Base-by-base conservation (phyloP, 2,797 vertebrate genomes). In the Silurus aristotelis region DNA sequence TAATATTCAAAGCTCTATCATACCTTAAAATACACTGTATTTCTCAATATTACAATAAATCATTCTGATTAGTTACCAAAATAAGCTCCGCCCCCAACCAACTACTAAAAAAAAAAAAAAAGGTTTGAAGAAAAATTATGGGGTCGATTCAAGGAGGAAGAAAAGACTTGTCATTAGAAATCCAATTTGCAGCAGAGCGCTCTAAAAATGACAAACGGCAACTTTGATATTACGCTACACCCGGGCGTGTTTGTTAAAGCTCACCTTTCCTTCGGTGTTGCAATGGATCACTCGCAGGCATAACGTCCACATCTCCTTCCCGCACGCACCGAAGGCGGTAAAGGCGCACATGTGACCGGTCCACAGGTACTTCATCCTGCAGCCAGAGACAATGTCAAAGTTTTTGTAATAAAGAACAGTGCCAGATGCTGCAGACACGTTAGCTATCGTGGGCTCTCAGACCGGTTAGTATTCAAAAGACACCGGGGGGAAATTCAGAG, bases 311-410 rank as follows among this genome's bases (percentile, higher is more conserved):
- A 97, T 56, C 85, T 98, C 97, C 0, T 90, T 87, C 68, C 96
- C 97, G 89, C 97, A 98, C 56, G 98, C 92, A n/a, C 97, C 97
- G n/a, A 96, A 97, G n/a, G 98, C 96, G 0, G 97, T 95, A 6
- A 99, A 95, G 0, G 95, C 96, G 86, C 97, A 98, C 96, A 99
- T 96, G 87, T 99, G 98, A n/a, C 97, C 97, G 0, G 97, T 99
- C 98, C 97, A 99, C 15, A 99, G 95, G 82, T 99, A 98, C 87
- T 99, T 99, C 98, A 99, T 99, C 89, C 98, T 99, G 94, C 1
- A 92, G 90, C 6, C 61, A 89, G 2, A 89, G 27, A 38, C 66
- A 87, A 22, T 67, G 19, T 86, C 27, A 85, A 1, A 64, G 31
- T 20, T 0, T 83, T n/a, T 55, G 9, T 71, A 71, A 80, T 76